Evolutionary conservation across 2,888 invertebrate species (phyloP), one percentile per base, ranked within the genome.

Genomic region (Lagria hirta): DNA sequence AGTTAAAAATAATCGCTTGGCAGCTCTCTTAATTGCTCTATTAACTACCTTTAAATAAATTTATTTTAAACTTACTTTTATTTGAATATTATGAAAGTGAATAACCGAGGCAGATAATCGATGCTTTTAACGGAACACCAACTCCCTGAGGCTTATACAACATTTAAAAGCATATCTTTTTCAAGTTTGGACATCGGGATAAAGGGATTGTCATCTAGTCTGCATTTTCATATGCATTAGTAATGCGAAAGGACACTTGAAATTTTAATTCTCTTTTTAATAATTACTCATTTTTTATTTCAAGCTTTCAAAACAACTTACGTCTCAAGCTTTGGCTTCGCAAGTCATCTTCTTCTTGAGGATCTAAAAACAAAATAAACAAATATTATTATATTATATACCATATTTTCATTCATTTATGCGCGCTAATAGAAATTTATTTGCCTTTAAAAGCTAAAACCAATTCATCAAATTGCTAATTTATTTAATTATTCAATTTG

Each of bases 261-360:
- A 33, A 26, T 41, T 33, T 38, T 26, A 33, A 26, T 33, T 33
- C 12, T 6, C 26, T 37, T n/a, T n/a, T 37, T 2, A 37, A 20
- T 28, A 28, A 37, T 20, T 37, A 5, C 27, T 17, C 13, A 12
- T 14, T 28, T 37, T 28, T 11, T 8, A 37, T 16, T 30, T 28
- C 10, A 30, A 18, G 30, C 16, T 30, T 30, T 30, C 8, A 30
- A 30, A 30, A 12, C 10, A 28, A 44, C 47, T 48, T 34, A 48
- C 47, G 20, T 34, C 28, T 21, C 16, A 48, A 29, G 8, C 26
- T 21, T n/a, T 20, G 26, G 4, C 33, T 24, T 20, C 23, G 7
- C 11, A 43, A 21, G 2, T 43, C 43, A 16, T 42, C 47, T 12
- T 48, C 47, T 33, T 48, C 47, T 28, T 48, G 47, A 14, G 47